These are phyloP conservation scores for Microtus pennsylvanicus DNA, from an alignment of 2,113 vertebrate genomes.

Conservation along the genomic window DNA sequence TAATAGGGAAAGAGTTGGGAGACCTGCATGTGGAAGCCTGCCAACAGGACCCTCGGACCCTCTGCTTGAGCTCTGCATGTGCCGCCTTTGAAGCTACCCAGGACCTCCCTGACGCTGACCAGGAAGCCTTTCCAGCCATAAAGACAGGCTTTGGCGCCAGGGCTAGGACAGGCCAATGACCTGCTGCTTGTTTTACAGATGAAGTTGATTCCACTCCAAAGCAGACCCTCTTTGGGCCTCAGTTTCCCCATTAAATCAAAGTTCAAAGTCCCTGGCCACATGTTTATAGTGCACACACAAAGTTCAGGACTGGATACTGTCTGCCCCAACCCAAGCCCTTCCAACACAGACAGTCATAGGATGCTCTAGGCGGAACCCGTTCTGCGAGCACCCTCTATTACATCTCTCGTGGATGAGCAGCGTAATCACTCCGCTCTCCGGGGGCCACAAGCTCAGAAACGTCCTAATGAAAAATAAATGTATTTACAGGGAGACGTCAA, in stretches of 20 bases:
- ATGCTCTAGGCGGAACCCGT: slow-evolving; percentile 70
- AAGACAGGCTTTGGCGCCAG: not conserved
- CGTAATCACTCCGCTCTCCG: slow-evolving; percentile 81
- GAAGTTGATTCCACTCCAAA: slow-evolving; percentile 26
- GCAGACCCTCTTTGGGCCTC: not conserved
- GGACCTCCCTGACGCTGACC: not conserved
- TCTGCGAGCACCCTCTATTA: slow-evolving; percentile 78
- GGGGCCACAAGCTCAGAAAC: slow-evolving; percentile 85
- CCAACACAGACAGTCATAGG: not conserved
- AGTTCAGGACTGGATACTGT: not conserved
- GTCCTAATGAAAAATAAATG: slow-evolving; percentile 89
- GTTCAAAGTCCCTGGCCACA: not conserved
- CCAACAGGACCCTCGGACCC: not conserved
- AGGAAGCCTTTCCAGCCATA: not conserved
- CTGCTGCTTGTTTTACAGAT: not conserved
- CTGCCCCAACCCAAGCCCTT: not conserved
- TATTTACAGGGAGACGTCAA: slow-evolving; percentile 87
- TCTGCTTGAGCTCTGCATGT: not conserved
- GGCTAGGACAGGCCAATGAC: not conserved
- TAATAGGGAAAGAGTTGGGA: not conserved
- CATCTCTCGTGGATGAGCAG: slow-evolving; percentile 80
- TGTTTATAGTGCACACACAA: rapidly evolving
- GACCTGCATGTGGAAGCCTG: not conserved
- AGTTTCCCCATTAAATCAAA: slow-evolving; percentile 15
- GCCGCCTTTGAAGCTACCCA: not conserved